Base-by-base conservation (phyloP, 1,140 invertebrate species). In the Polyergus mexicanus region DNA sequence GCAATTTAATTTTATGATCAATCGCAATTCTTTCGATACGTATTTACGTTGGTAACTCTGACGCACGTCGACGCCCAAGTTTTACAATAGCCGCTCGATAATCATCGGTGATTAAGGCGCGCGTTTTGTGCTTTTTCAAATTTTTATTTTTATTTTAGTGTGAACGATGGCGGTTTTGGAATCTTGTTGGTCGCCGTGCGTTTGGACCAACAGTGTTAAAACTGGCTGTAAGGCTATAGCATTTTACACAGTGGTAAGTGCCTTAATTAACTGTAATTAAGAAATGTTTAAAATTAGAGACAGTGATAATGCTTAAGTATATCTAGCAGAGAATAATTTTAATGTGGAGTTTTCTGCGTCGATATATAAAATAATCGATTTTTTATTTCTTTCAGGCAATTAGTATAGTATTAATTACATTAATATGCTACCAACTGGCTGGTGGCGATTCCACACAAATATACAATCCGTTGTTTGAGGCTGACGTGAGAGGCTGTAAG, bases 381-480 rank as follows among this genome's bases (percentile, higher is more conserved):
- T n/a, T 4, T 66, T 1, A 6, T 11, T 75, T 41, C 88, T 92
- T 95, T 69, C 86, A 96, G 96, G 97, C 97, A 3, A 94, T 97
- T 83, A 97, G 97, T 86, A 92, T 97, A 51, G 95, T 98, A 56
- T 86, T 97, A 0, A 98, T 98, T 85, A 98, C 97, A 2, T 96
- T 98, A 71, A 96, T 96, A 83, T 86, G 91, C 3, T 98, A 98
- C 93, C 97, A 98, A 94, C 96, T 98, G 94, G 94, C 93, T 91
- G 98, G 98, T 76, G 98, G 98, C 35, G 98, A 98, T 91, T 98
- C 98, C 0, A 97, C 97, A 0, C 98, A 98, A 91, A 94, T 98
- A 16, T 98, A 98, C 94, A 97, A 97, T 91, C 98, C 98, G 0
- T 94, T 98, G 35, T 98, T 98, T 95, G 98, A 98, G 95, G 97